Evolutionary conservation across 1,140 invertebrate species (phyloP), one percentile per base, ranked within the genome.

Genomic region (Seison nebaliae): DNA sequence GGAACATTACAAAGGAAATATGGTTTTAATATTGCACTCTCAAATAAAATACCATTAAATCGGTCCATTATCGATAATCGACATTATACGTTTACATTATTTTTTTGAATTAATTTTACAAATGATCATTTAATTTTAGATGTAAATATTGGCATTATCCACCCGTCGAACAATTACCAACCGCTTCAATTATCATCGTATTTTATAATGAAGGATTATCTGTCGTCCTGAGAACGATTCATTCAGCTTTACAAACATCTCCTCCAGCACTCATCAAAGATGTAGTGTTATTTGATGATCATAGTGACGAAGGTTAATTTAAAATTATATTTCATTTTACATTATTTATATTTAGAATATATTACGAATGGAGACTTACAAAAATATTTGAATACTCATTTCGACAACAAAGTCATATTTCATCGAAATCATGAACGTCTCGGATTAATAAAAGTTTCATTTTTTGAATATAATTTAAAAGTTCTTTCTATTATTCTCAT

Each of bases 1-100:
- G n/a, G n/a, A n/a, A n/a, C n/a, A n/a, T n/a, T n/a, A n/a, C n/a
- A n/a, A n/a, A n/a, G n/a, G n/a, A n/a, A 26, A 6, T 26, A 81
- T 63, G 83, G 84, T 21, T 91, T 93, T 72, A 93, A 93, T 52
- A 81, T 91, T 60, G 71, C 77, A 12, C 80, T 74, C 46, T 88
- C 81, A 9, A 73, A 93, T 64, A 77, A 81, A 52, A 88, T 94
- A 48, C 67, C 71, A 5, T 52, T 73, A 47, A 66, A 72, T 51
- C 64, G 83, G 46, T 62, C 69, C 5, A 72, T 93, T 43, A 72
- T 72, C 12, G 84, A 94, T 55, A 77, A 77, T 1, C 64, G 84
- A 36, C 54, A 12, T 26, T 11, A 26, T 3, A 26, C 12, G 12
- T 26, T 2, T 3, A 3, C 2, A 2, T 3, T 11, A 26, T 26